Evolutionary conservation across 2,113 vertebrate genomes (phyloP), one percentile per base, ranked within the genome.

Genomic region (Thomomys bottae): DNA sequence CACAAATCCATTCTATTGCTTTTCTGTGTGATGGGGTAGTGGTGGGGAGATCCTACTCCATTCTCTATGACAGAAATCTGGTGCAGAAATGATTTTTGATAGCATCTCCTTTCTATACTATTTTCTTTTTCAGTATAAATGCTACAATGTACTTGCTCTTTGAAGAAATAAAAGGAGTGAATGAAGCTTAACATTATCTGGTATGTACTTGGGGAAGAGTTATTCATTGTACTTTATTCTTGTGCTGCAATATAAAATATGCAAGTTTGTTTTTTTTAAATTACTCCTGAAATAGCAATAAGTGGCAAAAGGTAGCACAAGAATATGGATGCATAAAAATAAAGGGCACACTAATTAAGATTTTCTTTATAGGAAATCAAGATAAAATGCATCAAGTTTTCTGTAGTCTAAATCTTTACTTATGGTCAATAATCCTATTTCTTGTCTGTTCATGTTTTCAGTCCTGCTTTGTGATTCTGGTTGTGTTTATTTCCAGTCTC

Each of bases 231-330:
- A 20, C 57, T 67, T 93, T 92, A 76, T 91, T 85, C n/a, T 84
- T 32, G 17, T 83, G n/a, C 32, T 79, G 17, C 21, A 95, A 72
- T 80, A 57, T 40, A 79, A 93, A 90, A 72, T 61, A 87, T 61
- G 32, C 32, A 82, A 76, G 21, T 61, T 78, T 71, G 32, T 87
- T 24, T 93, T 93, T 88, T 77, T 72, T 77, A 94, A 95, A 89
- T 76, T 61, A 64, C 77, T 49, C 49, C 73, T 12, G 34, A 92
- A 84, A 80, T 90, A 20, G 77, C 49, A 82, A 73, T 34, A 11
- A 76, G 63, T 84, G 84, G 9, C 36, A 78, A 78, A 88, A 68
- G 70, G 81, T 57, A 70, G 14, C 3, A 18, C 1, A 87, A 59
- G n/a, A 77, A 54, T 61, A 70, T 9, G 26, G 11, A 78, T 9